These are phyloP conservation scores for Calyptomena viridis DNA, from an alignment of 2,113 vertebrate genomes.

Conservation along the genomic window DNA sequence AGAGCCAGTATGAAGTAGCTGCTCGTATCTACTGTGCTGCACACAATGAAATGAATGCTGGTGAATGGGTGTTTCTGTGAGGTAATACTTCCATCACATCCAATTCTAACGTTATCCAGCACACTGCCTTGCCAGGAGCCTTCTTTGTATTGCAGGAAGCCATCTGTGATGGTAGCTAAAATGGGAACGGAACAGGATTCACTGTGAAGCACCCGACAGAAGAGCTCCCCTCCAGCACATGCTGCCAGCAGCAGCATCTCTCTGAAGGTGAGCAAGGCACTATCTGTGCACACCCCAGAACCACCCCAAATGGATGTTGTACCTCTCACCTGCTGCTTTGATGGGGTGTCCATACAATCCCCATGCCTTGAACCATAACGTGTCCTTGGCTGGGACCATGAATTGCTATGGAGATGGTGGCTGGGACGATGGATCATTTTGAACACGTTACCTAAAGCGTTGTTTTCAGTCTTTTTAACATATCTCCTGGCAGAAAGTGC, in stretches of 20 bases:
- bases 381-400: background rate
- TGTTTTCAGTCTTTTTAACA: background rate
- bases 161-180: constrained; percentile 28
- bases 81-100: background rate
- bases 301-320: background rate
- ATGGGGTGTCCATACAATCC: accelerated
- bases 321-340: background rate
- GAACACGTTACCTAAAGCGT: background rate
- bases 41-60: background rate
- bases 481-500: constrained; percentile 1
- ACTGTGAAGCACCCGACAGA: accelerated
- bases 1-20: background rate
- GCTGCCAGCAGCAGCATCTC: background rate
- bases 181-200: background rate
- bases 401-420: background rate
- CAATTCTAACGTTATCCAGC: background rate
- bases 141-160: background rate
- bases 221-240: background rate
- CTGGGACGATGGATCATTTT: background rate
- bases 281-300: background rate
- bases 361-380: accelerated
- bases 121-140: constrained; percentile 16
- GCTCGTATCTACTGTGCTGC: background rate
- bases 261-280: background rate
- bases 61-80: background rate